These are phyloP conservation scores for Sebastes kiyomatsui DNA, from an alignment of 2,797 vertebrate genomes.

Conservation along the genomic window DNA sequence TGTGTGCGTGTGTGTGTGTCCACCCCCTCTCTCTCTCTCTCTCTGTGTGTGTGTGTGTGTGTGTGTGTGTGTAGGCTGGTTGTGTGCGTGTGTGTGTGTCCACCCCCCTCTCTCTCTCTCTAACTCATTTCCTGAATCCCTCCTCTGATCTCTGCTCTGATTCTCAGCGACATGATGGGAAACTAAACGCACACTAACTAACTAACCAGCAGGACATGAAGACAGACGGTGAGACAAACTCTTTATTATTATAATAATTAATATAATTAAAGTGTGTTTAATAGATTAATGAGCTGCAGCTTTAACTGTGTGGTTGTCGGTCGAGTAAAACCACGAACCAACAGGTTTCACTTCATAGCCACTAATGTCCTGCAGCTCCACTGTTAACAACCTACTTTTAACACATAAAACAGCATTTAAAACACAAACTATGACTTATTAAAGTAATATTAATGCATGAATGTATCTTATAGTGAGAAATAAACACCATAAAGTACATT, in stretches of 20 bases:
- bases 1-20: too few species aligned
- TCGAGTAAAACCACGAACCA: too few species aligned
- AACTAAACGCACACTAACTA: not conserved
- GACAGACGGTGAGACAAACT: constrained; percentile 15
- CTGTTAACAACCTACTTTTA: not conserved
- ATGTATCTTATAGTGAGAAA: not conserved
- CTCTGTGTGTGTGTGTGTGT: too few species aligned
- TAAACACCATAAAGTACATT: not conserved
- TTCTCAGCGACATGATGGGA: not conserved
- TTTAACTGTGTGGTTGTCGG: too few species aligned
- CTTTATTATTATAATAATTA: too few species aligned
- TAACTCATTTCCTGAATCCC: constrained; percentile 53
- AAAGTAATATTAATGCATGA: not conserved
- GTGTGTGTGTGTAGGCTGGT: too few species aligned
- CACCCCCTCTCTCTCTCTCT: too few species aligned
- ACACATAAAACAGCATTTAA: fast-evolving
- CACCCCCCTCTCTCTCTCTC: not conserved
- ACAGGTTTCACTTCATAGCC: not conserved
- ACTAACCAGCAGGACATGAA: not conserved
- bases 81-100: not conserved
- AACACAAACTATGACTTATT: not conserved
- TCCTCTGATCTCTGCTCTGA: not conserved
- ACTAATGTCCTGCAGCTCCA: not conserved
- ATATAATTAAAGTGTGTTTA: too few species aligned
- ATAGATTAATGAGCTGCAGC: too few species aligned